Evolutionary conservation across 2,888 invertebrate species (phyloP).

Genomic region (Himalopsyche tibetana): DNA sequence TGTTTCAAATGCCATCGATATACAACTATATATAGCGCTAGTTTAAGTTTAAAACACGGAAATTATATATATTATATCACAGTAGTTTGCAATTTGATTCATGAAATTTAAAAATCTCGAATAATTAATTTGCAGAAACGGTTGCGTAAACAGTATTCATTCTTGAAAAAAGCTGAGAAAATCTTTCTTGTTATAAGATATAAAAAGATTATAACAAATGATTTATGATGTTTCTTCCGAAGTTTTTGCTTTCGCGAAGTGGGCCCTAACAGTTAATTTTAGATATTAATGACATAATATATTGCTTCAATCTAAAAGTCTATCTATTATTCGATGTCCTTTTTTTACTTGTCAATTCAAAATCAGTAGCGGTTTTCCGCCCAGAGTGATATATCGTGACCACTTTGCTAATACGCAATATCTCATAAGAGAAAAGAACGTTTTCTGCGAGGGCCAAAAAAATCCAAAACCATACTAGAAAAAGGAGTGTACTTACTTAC

Average conservation of each 20-base stretch:
- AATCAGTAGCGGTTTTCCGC: conserved; percentile 38
- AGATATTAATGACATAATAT: conserved; percentile 42
- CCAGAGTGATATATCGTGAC: conserved; percentile 38
- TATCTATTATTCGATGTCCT: conserved; percentile 32
- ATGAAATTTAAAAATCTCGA: too few relatives aligned
- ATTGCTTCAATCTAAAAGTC: conserved; percentile 40
- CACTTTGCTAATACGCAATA: conserved; percentile 43
- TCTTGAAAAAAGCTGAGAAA: too few relatives aligned
- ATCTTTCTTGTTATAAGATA: too few relatives aligned
- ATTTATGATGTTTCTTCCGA: not conserved
- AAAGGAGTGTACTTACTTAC: conserved; percentile 42
- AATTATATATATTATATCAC: too few relatives aligned
- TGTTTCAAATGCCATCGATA: too few relatives aligned
- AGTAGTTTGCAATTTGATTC: too few relatives aligned
- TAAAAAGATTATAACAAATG: not conserved
- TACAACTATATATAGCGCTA: too few relatives aligned
- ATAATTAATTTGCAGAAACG: too few relatives aligned
- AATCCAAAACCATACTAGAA: conserved; percentile 40
- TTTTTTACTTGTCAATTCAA: conserved; percentile 41
- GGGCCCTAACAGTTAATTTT: not conserved
- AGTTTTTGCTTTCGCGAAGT: not conserved
- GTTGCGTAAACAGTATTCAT: too few relatives aligned
- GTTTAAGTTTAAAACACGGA: too few relatives aligned
- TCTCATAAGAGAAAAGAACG: conserved; percentile 40
- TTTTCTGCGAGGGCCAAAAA: conserved; percentile 35